These are phyloP conservation scores for Sarcophilus harrisii DNA, from an alignment of 2,797 vertebrate species.

Conservation along the genomic window DNA sequence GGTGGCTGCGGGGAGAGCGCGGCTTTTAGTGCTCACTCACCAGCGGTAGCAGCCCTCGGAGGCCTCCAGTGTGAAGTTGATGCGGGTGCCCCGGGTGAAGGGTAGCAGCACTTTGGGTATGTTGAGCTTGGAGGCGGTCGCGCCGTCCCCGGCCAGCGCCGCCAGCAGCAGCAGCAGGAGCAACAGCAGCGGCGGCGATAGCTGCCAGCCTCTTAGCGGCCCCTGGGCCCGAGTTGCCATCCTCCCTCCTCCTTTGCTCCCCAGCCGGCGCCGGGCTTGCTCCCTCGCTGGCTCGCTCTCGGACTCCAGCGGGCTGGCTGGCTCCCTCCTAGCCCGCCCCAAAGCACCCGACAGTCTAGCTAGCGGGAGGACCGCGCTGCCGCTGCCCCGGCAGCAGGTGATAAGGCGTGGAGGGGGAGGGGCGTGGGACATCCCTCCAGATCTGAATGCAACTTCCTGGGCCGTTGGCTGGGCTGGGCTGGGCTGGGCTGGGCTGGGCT, in stretches of 20 bases:
- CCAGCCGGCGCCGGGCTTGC: not conserved
- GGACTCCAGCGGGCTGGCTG: not conserved
- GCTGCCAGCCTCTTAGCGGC: not conserved
- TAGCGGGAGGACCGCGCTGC: not conserved
- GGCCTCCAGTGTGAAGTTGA: conserved; percentile 95
- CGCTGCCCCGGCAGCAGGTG: conserved; percentile 64
- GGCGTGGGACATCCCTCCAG: conserved; percentile 1
- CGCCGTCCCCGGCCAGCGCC: conserved; percentile 32
- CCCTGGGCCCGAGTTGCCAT: conserved; percentile 65
- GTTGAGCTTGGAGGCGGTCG: conserved; percentile 90
- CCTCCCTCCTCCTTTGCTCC: not conserved
- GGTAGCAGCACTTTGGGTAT: conserved; percentile 96
- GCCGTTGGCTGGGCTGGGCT: not conserved
- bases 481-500: too few relatives aligned
- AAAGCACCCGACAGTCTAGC: not conserved
- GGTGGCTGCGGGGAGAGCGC: not conserved
- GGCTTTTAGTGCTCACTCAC: conserved; percentile 86
- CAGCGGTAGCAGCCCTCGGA: conserved; percentile 97
- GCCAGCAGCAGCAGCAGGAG: conserved; percentile 38
- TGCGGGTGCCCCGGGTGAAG: conserved; percentile 91
- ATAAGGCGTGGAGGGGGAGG: not conserved
- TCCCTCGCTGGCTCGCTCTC: not conserved
- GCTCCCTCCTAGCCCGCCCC: conserved; percentile 36
- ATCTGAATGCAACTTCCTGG: not conserved
- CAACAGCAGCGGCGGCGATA: not conserved